Conservation (phyloP, 2,888 invertebrate genomes). For the Machimus atricapillus region DNA sequence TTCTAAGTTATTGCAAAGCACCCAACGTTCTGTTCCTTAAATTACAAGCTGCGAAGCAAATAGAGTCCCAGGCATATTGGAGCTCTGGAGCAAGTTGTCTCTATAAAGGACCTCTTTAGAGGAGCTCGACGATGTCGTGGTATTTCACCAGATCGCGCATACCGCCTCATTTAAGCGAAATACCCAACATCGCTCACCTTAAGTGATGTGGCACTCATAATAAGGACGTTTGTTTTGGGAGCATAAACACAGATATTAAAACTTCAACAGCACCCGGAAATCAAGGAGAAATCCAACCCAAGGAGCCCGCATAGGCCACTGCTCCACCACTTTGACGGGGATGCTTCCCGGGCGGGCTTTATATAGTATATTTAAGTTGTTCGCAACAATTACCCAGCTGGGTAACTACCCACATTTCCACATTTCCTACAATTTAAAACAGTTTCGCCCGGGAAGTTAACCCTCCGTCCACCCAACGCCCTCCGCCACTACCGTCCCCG, state of each 20-base stretch:
- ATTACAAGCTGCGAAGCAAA: neutral
- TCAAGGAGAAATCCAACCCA: neutral
- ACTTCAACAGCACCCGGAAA: neutral
- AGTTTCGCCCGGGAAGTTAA: neutral
- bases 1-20: neutral
- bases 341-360: neutral
- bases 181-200: conserved; percentile 20
- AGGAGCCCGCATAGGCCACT: neutral
- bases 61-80: neutral
- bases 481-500: neutral
- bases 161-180: conserved; percentile 1
- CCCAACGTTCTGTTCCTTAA: neutral
- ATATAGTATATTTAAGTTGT: conserved; percentile 20
- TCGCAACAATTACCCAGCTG: conserved; percentile 22
- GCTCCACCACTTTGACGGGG: neutral
- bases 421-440: conserved; percentile 21
- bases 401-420: conserved; percentile 27
- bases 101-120: neutral
- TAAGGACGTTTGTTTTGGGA: conserved; percentile 13
- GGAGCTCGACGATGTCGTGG: neutral
- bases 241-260: conserved; percentile 26
- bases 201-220: conserved; percentile 12
- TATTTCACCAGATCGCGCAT: neutral
- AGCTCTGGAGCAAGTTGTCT: neutral
- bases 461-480: neutral